Conservation (phyloP, 2,797 vertebrate genomes). For the Gymnothorax javanicus region DNA sequence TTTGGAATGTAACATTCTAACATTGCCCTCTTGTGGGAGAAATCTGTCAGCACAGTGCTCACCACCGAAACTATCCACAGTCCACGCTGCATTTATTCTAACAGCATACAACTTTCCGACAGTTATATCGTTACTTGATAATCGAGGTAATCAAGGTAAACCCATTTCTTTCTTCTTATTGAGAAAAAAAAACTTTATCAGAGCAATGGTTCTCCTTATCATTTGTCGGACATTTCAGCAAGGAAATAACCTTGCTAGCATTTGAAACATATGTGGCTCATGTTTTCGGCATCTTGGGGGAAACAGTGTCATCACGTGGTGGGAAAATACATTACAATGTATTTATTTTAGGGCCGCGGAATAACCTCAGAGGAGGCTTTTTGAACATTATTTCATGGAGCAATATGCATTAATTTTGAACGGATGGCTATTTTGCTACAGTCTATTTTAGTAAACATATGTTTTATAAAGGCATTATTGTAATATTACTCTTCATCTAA, state of each 20-base stretch:
- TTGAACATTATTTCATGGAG: background rate
- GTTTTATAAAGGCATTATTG: background rate
- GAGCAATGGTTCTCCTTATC: background rate
- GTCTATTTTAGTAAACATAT: background rate
- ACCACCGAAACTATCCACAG: background rate
- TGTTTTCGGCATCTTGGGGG: background rate
- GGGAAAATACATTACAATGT: background rate
- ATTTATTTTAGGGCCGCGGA: background rate
- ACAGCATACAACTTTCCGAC: background rate
- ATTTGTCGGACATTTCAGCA: background rate
- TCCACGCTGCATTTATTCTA: background rate
- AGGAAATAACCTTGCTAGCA: conserved; percentile 3
- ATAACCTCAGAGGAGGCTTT: background rate
- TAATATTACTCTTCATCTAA: background rate
- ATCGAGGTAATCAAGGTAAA: background rate
- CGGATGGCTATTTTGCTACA: background rate
- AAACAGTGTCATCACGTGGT: conserved; percentile 26
- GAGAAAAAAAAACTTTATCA: background rate
- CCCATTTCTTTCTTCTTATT: background rate
- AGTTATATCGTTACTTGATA: too few relatives aligned
- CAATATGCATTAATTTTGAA: background rate
- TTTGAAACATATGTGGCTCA: background rate
- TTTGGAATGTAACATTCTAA: background rate
- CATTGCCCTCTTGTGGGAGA: background rate
- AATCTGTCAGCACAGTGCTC: background rate